Evolutionary conservation across 2,888 invertebrate species (phyloP), one percentile per base, ranked within the genome.

Genomic region (Cordilura impudica): DNA sequence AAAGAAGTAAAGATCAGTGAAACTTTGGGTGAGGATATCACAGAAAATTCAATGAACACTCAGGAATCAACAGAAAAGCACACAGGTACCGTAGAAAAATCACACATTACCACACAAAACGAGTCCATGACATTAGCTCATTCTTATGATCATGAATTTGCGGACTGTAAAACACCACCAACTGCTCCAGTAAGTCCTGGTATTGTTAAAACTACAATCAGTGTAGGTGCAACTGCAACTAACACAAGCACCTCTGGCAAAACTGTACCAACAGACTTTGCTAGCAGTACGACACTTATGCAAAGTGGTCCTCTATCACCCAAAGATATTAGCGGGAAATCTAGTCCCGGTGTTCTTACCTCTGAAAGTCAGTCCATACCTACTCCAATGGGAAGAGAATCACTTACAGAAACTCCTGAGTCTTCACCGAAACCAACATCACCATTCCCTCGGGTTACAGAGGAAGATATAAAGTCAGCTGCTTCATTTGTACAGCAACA

Each of bases 141-240:
- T 10, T 58, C 77, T 6, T 73, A 78, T 45, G 84, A 84, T 29
- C 78, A 77, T 35, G 88, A 88, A 21, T 51, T 82, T 5, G 72
- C 83, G 8, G 89, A 88, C 63, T 86, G 88, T 18, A 89, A 92
- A 74, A 94, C 94, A 26, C 94, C 94, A 75, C 93, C 94, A 45
- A 94, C 94, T 21, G 94, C 93, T 7, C 94, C 94, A 21, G 93
- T 93, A 0, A 94, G 94, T 87, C 94, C 94, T 39, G 87, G 81
- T 90, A 83, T 92, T 88, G 81, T 91, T 90, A 84, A 91, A 89
- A 83, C 90, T 85, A 75, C 90, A 89, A 31, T 88, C 85, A 61
- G 56, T 16, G 63, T 53, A 4, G 31, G 19, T n/a, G 19, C 58
- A 5, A 8, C 90, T 89, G 89, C 88, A 86, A 90, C 76, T 2